Percentiles rank a stretch among this genome's conserved stretches.
Conservation (phyloP, 2,888 invertebrate species). For the Netelia fuscicornis region DNA sequence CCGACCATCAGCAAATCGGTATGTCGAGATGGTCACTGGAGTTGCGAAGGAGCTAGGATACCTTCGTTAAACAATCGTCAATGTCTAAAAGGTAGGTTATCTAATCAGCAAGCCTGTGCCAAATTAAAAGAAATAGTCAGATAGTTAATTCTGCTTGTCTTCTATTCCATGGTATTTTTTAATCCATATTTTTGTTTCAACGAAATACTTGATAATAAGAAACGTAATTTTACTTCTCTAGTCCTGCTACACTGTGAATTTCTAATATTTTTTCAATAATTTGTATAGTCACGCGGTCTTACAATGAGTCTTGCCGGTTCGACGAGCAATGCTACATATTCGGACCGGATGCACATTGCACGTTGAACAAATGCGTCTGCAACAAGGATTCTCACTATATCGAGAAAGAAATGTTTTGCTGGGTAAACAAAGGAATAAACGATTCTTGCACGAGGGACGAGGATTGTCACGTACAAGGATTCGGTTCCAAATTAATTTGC, state of each 20-base stretch:
- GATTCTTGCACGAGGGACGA: conserved; percentile 72
- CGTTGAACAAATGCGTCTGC: conserved; percentile 73
- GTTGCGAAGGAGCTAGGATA: conserved; percentile 72
- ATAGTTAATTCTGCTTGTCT: neutral
- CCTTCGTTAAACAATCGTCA: conserved; percentile 71
- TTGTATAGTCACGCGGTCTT: conserved; percentile 69
- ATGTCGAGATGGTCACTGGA: conserved; percentile 75
- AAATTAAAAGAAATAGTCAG: neutral
- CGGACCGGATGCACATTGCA: conserved; percentile 74
- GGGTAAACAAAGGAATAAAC: conserved; percentile 74
- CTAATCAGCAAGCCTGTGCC: neutral
- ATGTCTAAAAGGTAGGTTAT: conserved; percentile 76
- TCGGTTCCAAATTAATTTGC: conserved; percentile 67
- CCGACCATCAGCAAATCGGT: conserved; percentile 67
- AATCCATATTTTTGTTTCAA: neutral
- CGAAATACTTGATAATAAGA: neutral
- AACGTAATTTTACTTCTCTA: neutral
- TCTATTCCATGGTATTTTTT: neutral
- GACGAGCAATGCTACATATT: conserved; percentile 77
- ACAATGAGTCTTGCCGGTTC: conserved; percentile 69
- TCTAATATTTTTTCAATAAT: neutral
- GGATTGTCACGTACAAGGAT: conserved; percentile 74
- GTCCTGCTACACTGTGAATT: neutral
- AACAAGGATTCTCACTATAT: conserved; percentile 75
- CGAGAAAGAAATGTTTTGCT: conserved; percentile 76